phyloP scores from a whole-genome alignment of 2,797 vertebrate species.

The Triplophysa bombifrons region DNA sequence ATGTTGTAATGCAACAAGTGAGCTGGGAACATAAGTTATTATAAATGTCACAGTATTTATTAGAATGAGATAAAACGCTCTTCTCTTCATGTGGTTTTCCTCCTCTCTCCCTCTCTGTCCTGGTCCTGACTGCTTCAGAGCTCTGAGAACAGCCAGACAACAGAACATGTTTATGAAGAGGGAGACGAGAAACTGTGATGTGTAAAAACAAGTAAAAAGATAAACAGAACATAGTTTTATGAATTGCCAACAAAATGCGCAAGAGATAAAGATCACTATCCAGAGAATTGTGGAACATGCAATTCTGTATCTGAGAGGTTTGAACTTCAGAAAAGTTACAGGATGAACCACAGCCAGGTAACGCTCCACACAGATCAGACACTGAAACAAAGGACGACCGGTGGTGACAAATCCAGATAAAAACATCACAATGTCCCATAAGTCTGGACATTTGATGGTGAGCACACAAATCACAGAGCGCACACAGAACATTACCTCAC shows the following conservation, averaged over 20 bases:
- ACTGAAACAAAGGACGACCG: constrained; percentile 43
- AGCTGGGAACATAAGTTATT: constrained; percentile 36
- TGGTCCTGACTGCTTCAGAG: constrained; percentile 39
- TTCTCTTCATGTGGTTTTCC: constrained; percentile 44
- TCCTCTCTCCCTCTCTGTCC: constrained; percentile 46
- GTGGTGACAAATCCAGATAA: neutral
- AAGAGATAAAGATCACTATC: constrained; percentile 22
- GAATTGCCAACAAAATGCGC: neutral
- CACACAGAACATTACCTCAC: constrained; percentile 33
- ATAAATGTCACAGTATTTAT: constrained; percentile 12
- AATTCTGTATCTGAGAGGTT: constrained; percentile 40
- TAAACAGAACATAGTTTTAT: neutral
- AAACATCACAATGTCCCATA: neutral
- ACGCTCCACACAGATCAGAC: constrained; percentile 45
- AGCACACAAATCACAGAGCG: neutral
- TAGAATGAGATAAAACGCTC: constrained; percentile 45
- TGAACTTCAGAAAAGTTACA: constrained; percentile 49
- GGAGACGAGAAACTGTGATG: constrained; percentile 13
- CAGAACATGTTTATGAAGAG: constrained; percentile 36
- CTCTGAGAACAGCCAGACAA: constrained; percentile 44
- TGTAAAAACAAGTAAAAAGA: neutral
- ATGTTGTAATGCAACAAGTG: constrained; percentile 13
- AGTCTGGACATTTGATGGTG: fast-evolving
- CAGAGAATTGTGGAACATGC: constrained; percentile 25
- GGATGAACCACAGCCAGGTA: constrained; percentile 49